phyloP scores from a whole-genome alignment of 2,888 invertebrate species.

The Erebia aethiops region DNA sequence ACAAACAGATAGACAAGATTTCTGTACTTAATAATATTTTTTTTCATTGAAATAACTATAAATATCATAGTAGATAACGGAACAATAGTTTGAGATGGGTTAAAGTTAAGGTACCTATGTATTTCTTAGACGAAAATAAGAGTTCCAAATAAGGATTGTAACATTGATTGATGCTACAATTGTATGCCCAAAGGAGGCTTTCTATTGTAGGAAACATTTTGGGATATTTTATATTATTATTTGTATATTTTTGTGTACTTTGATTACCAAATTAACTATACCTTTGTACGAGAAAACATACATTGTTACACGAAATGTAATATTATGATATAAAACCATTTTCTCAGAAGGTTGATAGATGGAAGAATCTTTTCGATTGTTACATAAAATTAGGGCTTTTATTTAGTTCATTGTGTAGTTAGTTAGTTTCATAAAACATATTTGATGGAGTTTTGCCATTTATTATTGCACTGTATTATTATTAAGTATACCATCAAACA shows the following conservation, averaged over 20 bases:
- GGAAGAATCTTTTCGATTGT: slow-evolving; percentile 1
- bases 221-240: not conserved
- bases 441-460: too few relatives aligned
- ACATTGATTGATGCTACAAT: not conserved
- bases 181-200: not conserved
- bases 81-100: too few relatives aligned
- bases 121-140: not conserved
- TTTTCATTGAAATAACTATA: too few relatives aligned
- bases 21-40: too few relatives aligned
- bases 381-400: not conserved
- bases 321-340: not conserved
- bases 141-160: not conserved
- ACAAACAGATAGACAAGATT: too few relatives aligned
- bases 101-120: too few relatives aligned
- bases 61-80: too few relatives aligned
- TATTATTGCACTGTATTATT: too few relatives aligned
- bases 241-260: not conserved
- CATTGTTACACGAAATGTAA: not conserved
- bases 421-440: too few relatives aligned
- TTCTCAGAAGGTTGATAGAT: not conserved
- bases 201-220: not conserved
- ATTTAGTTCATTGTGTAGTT: not conserved
- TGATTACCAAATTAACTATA: slow-evolving; percentile 6
- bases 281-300: not conserved
- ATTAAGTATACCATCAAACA: too few relatives aligned